A percentile compares a stretch with the other conserved stretches of the same genome.
phyloP scores from a whole-genome alignment of 30 jellyfish, hydroid and myxozoan species.

The Morbakka virulenta region DNA sequence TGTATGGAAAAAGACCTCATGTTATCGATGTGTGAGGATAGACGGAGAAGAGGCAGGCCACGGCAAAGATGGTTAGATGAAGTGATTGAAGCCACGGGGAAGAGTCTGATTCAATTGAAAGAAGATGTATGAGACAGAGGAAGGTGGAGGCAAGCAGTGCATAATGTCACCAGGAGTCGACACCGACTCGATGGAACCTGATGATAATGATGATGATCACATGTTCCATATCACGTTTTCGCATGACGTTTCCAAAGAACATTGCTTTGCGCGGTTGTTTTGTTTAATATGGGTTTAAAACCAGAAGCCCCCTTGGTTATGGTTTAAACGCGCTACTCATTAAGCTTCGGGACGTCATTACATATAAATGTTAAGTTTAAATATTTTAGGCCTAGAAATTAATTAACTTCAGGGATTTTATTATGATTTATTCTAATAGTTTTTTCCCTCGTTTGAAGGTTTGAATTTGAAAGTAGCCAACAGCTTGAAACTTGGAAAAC shows the following conservation, averaged over 20 bases:
- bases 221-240: no score
- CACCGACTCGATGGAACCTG: no score
- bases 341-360: not conserved
- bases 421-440: not conserved
- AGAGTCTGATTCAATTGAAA: no score
- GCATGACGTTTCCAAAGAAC: not conserved
- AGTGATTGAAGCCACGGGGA: no score
- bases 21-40: no score
- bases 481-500: slow-evolving; percentile 49
- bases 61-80: no score
- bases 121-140: no score
- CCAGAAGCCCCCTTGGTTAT: not conserved
- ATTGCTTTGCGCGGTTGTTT: not conserved
- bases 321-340: not conserved
- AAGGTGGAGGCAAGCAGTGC: no score
- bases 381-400: not conserved
- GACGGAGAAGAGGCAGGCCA: no score
- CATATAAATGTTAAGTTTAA: not conserved
- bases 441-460: slow-evolving; percentile 15
- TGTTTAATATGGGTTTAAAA: not conserved
- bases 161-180: no score
- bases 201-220: no score
- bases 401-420: not conserved
- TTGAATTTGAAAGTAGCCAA: slow-evolving; percentile 43
- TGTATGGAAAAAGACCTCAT: no score